Conservation (phyloP, 2,888 invertebrate genomes). For the Caenorhabditis zanzibari region DNA sequence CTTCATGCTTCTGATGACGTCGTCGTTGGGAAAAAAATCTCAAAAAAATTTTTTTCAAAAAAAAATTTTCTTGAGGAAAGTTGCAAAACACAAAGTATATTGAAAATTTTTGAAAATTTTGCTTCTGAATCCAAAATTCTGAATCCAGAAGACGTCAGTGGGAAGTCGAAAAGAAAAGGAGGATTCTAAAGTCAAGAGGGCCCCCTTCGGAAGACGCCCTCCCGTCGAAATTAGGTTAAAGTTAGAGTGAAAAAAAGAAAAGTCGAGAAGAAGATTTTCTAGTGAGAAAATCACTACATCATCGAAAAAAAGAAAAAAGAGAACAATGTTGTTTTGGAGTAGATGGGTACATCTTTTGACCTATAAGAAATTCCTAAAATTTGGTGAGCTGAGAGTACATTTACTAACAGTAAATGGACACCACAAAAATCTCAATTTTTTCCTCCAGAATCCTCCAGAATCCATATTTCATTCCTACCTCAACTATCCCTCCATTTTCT, state of each 20-base stretch:
- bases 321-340: too few relatives aligned
- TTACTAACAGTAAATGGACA: too few relatives aligned
- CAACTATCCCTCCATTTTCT: too few relatives aligned
- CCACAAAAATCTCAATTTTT: too few relatives aligned
- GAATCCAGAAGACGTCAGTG: conserved; percentile 21
- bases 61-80: not conserved
- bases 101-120: not conserved
- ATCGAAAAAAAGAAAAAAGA: too few relatives aligned
- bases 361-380: too few relatives aligned
- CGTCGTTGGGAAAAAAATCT: not conserved
- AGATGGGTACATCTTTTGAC: too few relatives aligned
- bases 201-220: not conserved
- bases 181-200: not conserved
- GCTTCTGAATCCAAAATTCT: not conserved
- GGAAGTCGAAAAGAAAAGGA: not conserved
- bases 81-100: conserved; percentile 3
- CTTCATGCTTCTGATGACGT: conserved; percentile 11
- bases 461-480: too few relatives aligned
- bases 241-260: not conserved
- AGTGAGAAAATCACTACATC: too few relatives aligned
- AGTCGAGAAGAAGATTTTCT: too few relatives aligned
- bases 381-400: too few relatives aligned
- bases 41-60: conserved; percentile 7
- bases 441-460: too few relatives aligned
- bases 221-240: conserved; percentile 15